Base-by-base conservation (phyloP, 1,140 invertebrate species). In the Drosophila funebris region DNA sequence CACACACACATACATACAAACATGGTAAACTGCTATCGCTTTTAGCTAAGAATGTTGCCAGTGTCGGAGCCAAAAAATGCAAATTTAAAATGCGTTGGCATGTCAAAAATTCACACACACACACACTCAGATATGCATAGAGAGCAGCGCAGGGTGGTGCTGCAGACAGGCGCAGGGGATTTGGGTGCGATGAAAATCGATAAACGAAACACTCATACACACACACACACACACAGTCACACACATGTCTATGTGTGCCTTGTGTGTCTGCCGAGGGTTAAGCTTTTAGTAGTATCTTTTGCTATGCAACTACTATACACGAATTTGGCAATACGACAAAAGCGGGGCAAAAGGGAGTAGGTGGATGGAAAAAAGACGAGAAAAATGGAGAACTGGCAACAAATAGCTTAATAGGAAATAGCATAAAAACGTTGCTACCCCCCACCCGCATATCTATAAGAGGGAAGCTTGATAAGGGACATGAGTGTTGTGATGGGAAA, bases 51-150 rank as follows among this genome's bases (percentile, higher is more conserved):
- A 84, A 64, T 78, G 79, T 70, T 54, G 67, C 50, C 73, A 79
- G 80, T 58, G 71, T 76, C 61, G 80, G 76, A 84, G 80, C 80
- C 76, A 84, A 84, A 84, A 84, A 84, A 84, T 84, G 80, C 80
- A 84, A 84, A 84, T 84, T 84, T 84, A 84, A 84, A 84, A 84
- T 84, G 80, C 80, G 80, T 84, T 84, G 80, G 80, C 80, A 84
- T 84, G 80, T 84, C 80, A 84, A 84, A 84, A 79, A 84, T 84
- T 68, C 64, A 70, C 46, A 78, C 58, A 69, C 43, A 72, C 43
- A 62, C 72, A 62, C 52, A 52, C 8, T 18, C 16, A 8, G 14
- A 41, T 41, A 22, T 11, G 52, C 8, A 24, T 37, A 29, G 43
- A 58, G 67, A 43, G 18, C 5, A 27, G 48, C 20, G 50, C 24